These are phyloP conservation scores for Melieria picta DNA, from an alignment of 2,888 invertebrate species.

Conservation along the genomic window DNA sequence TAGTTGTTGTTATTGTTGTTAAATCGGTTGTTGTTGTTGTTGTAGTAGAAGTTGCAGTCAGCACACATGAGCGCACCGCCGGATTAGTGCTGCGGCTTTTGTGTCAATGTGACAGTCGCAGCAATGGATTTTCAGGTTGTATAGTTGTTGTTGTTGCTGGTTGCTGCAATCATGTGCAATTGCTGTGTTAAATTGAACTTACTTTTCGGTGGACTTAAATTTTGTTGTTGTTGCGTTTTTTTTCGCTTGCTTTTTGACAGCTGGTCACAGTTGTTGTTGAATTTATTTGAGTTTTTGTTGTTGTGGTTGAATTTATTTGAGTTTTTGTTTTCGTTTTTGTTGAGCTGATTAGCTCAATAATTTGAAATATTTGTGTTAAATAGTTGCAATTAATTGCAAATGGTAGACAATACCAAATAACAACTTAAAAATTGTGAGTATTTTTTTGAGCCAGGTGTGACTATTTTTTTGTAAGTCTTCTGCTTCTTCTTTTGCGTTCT, in stretches of 20 bases:
- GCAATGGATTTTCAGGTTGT: neutral
- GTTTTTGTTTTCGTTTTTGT: neutral
- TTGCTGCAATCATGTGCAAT: too few species aligned
- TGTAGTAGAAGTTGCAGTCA: neutral
- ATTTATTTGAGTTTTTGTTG: neutral
- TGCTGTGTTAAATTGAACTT: too few species aligned
- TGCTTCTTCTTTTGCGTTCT: too few species aligned
- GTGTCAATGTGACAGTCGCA: neutral
- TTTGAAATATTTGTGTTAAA: conserved; percentile 56
- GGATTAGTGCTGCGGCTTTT: neutral
- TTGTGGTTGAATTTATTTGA: neutral
- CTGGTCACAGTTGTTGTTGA: neutral
- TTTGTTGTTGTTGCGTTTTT: neutral
- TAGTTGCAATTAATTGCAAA: conserved; percentile 56
- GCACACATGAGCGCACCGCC: neutral
- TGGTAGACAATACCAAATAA: neutral
- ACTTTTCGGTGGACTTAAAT: neutral
- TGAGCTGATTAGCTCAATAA: conserved; percentile 46
- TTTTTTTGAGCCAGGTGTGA: too few species aligned
- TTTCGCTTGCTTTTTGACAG: neutral
- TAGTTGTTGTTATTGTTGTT: too few species aligned
- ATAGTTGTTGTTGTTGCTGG: too few species aligned
- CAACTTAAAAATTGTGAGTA: too few species aligned
- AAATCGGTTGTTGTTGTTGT: neutral
- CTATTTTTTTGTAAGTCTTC: too few species aligned